Base-by-base conservation (phyloP, 2,888 invertebrate genomes). In the Drosophila cognata region DNA sequence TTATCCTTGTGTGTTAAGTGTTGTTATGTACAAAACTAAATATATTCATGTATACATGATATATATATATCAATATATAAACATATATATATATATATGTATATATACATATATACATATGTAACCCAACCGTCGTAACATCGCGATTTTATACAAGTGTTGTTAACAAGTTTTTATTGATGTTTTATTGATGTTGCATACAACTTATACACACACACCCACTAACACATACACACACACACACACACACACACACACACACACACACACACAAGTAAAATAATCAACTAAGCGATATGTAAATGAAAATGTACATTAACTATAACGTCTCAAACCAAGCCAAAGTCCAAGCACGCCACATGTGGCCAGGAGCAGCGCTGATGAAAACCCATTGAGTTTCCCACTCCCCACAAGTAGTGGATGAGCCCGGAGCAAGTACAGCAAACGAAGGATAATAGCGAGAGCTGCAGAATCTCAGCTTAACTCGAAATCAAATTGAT, bases 61-160 rank as follows among this genome's bases (percentile, higher is more conserved):
- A 55, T 43, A 46, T 18, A 58, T 50, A 60, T 55, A 71, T 52
- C 62, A 31, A 56, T 67, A 56, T 25, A 63, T 51, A 71, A 46
- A 65, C 28, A 56, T 67, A 59, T 18, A 38, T 25, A 7, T 10
- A 28, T 36, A 53, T 36, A 31, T 46, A 35, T 48, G 16, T 28
- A 43, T 16, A 62, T 21, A 59, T 53, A 52, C 21, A 38, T 16
- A 57, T 29, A 57, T 6, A 29, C 13, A 66, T 77, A 69, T 85
- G 89, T 84, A 82, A 89, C 58, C 80, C 86, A 85, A 80, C 71
- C 86, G 90, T 84, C 90, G 81, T 78, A 78, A 75, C 18, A 71
- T 87, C 90, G 90, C 83, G 91, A 81, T 89, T 90, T 91, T 89
- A 91, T 91, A 89, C 88, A 84, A 82, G 81, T 91, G 82, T 90